Percentiles rank a stretch among this genome's conserved stretches.
phyloP scores from a whole-genome alignment of 2,888 invertebrate species.

The Lycia hirtaria region DNA sequence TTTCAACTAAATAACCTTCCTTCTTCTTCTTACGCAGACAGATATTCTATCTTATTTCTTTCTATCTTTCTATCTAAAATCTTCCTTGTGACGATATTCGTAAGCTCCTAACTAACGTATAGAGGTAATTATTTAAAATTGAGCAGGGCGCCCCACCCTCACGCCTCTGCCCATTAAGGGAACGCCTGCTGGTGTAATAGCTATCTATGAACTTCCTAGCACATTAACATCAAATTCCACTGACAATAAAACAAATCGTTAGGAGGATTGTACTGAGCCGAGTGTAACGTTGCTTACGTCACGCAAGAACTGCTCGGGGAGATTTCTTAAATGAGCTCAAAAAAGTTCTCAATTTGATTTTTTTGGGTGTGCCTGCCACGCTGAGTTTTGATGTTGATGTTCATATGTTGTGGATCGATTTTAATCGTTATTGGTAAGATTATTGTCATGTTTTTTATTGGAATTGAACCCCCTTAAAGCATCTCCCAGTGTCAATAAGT shows the following conservation, averaged over 20 bases:
- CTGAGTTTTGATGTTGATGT: too few species aligned
- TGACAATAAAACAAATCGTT: slow-evolving; percentile 62
- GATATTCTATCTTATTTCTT: too few species aligned
- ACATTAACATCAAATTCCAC: slow-evolving; percentile 59
- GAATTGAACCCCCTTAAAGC: too few species aligned
- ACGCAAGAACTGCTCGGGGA: slow-evolving; percentile 8
- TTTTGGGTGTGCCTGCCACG: too few species aligned
- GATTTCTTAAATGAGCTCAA: neutral
- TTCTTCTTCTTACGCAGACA: too few species aligned
- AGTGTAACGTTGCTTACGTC: slow-evolving; percentile 21
- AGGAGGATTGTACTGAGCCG: slow-evolving; percentile 49
- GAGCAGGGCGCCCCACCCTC: slow-evolving; percentile 23
- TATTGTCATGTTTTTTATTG: too few species aligned
- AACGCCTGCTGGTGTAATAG: slow-evolving; percentile 30
- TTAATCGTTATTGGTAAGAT: too few species aligned
- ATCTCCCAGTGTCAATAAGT: too few species aligned
- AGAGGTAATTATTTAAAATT: slow-evolving; percentile 17
- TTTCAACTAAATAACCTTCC: too few species aligned
- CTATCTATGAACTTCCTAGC: slow-evolving; percentile 46
- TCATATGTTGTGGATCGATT: too few species aligned
- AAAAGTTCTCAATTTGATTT: too few species aligned
- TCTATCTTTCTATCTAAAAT: too few species aligned
- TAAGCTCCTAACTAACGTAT: neutral
- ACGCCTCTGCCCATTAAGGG: slow-evolving; percentile 21
- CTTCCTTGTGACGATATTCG: neutral